Conservation (phyloP, 2,888 invertebrate species). For the Andrena flavipes region DNA sequence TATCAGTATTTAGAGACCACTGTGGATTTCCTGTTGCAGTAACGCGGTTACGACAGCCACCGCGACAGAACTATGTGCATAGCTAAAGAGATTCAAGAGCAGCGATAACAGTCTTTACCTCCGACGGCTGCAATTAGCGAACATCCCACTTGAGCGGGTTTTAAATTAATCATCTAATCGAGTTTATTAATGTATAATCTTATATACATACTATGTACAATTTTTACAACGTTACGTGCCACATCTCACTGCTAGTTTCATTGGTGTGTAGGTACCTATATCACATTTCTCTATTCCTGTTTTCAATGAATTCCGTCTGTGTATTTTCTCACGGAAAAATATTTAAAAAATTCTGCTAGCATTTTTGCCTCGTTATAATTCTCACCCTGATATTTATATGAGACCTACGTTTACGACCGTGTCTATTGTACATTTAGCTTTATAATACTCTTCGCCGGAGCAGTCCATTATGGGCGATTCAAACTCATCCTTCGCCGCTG, state of each 20-base stretch:
- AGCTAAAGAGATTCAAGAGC: slow-evolving; percentile 7
- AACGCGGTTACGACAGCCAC: neutral
- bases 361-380: neutral
- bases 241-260: slow-evolving; percentile 23
- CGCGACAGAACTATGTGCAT: slow-evolving; percentile 1
- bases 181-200: slow-evolving; percentile 39
- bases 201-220: slow-evolving; percentile 55
- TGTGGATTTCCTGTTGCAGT: slow-evolving; percentile 34
- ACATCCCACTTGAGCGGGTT: neutral
- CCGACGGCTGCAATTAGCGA: neutral
- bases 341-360: neutral
- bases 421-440: neutral
- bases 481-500: neutral
- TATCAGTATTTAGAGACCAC: slow-evolving; percentile 34
- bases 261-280: neutral
- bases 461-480: neutral
- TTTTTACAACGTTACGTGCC: slow-evolving; percentile 29
- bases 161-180: slow-evolving; percentile 35
- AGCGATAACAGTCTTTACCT: neutral
- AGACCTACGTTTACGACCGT: neutral
- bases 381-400: neutral
- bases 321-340: neutral
- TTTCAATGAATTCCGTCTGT: neutral
- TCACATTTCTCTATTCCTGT: neutral
- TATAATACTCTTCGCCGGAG: neutral